Evolutionary conservation across 2,113 vertebrate species (phyloP).

Genomic region (Vulpes lagopus): DNA sequence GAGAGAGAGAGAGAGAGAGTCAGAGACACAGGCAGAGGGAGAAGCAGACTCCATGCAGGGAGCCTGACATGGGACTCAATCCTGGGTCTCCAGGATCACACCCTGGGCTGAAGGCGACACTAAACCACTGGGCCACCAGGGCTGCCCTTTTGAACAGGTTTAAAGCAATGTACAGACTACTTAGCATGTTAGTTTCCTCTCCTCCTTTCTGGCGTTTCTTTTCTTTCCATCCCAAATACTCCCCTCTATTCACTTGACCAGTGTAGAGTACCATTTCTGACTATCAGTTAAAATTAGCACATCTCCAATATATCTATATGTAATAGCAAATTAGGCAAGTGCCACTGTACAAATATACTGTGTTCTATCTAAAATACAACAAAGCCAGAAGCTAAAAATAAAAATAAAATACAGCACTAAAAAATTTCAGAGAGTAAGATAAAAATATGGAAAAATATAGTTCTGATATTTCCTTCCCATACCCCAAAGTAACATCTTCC

Average conservation of each 20-base stretch:
- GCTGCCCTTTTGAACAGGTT: neutral
- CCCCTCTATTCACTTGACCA: neutral
- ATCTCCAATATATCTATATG: neutral
- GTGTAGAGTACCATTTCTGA: neutral
- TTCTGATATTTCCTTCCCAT: conserved; percentile 17
- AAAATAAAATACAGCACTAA: too few species aligned
- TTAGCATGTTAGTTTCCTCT: neutral
- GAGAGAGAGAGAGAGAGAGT: too few species aligned
- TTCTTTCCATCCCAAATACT: neutral
- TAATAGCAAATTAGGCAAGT: conserved; percentile 6
- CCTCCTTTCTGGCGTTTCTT: neutral
- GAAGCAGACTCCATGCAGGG: too few species aligned
- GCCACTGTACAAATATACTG: neutral
- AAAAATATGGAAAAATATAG: conserved; percentile 4
- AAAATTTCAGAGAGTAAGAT: conserved; percentile 16
- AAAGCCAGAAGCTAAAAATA: too few species aligned
- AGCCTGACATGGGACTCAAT: too few species aligned
- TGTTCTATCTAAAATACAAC: neutral
- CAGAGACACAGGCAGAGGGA: too few species aligned
- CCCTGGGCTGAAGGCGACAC: too few species aligned
- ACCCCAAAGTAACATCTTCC: neutral
- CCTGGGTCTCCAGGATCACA: too few species aligned
- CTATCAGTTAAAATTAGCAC: neutral
- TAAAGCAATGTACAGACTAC: neutral
- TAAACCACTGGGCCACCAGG: too few species aligned